phyloP scores from a whole-genome alignment of 2,888 invertebrate genomes.

The Andrena chrysosceles region DNA sequence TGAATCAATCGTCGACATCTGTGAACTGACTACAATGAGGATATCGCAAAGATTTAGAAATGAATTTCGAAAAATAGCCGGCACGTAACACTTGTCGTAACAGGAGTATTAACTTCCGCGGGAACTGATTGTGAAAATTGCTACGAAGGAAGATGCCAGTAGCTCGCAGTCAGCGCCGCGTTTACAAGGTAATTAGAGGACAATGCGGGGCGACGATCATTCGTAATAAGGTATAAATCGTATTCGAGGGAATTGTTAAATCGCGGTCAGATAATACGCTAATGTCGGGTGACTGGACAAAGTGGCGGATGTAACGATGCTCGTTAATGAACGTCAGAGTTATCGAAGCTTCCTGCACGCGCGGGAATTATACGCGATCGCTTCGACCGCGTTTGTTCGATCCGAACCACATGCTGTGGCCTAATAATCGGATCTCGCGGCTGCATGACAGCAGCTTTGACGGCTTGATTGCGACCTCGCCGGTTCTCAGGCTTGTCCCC shows the following conservation, averaged over 20 bases:
- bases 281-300: neutral
- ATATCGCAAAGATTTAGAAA: too few species aligned
- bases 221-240: constrained; percentile 7
- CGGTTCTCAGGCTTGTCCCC: too few species aligned
- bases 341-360: constrained; percentile 23
- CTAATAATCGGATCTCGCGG: constrained; percentile 33
- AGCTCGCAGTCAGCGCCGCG: neutral
- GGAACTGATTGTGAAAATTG: neutral
- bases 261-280: neutral
- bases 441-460: neutral
- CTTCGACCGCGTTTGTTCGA: constrained; percentile 27
- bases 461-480: neutral
- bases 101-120: too few species aligned
- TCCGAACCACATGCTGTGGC: constrained; percentile 11
- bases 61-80: too few species aligned
- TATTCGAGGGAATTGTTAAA: constrained; percentile 17
- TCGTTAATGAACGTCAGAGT: constrained; percentile 34
- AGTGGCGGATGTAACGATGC: constrained; percentile 26
- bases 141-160: neutral
- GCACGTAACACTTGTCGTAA: too few species aligned
- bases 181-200: neutral
- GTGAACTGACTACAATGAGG: too few species aligned
- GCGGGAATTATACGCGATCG: neutral
- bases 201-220: neutral
- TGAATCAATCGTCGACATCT: too few species aligned